Conservation (phyloP, 2,888 invertebrate species). For the Eueremaeus valkanovi region DNA sequence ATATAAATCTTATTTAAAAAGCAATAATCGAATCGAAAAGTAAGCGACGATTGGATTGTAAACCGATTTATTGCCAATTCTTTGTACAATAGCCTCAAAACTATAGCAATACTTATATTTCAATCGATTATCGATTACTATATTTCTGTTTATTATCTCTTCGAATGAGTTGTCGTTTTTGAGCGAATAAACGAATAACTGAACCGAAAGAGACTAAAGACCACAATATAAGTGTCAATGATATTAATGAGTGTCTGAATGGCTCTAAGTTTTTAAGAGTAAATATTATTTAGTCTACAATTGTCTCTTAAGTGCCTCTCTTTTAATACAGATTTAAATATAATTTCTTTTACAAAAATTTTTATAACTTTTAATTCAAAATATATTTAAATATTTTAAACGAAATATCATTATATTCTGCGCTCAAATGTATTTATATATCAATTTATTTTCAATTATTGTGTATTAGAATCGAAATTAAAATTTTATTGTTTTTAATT, state of each 20-base stretch:
- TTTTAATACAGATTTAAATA: not conserved
- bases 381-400: not conserved
- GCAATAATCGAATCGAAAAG: not conserved
- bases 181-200: too few relatives aligned
- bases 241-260: too few relatives aligned
- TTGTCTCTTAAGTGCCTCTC: conserved; percentile 13
- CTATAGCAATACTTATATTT: not conserved
- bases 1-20: too few relatives aligned
- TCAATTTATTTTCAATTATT: not conserved
- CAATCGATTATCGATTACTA: too few relatives aligned
- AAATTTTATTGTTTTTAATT: not conserved
- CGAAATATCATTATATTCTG: not conserved
- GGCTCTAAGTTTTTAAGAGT: too few relatives aligned
- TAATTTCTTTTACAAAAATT: not conserved
- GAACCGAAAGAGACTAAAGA: too few relatives aligned
- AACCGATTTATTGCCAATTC: not conserved
- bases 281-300: too few relatives aligned
- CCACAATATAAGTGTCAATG: too few relatives aligned
- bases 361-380: not conserved
- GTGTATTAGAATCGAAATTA: not conserved
- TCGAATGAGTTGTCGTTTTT: too few relatives aligned
- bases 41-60: not conserved
- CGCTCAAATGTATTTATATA: conserved; percentile 27
- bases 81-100: not conserved
- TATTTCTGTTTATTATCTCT: too few relatives aligned